phyloP scores from a whole-genome alignment of 2,113 vertebrate species.

The crab-eating macaque (Macaca fascicularis) region DNA sequence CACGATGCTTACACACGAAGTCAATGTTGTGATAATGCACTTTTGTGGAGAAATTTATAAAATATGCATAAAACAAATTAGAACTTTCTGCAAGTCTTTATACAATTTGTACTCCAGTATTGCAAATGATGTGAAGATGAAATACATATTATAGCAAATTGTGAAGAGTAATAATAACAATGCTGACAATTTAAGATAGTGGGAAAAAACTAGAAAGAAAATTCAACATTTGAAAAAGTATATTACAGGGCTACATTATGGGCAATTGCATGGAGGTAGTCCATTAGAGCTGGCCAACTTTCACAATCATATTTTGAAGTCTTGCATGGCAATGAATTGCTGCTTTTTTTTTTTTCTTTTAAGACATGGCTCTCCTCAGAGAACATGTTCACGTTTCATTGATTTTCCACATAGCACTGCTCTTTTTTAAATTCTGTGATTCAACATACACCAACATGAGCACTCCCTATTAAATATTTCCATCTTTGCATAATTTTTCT shows the following conservation, averaged over 20 bases:
- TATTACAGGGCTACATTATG: not conserved
- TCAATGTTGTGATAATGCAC: not conserved
- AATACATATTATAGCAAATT: not conserved
- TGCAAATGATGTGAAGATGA: not conserved
- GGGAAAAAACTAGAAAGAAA: not conserved
- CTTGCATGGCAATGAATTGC: not conserved
- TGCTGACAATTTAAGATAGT: not conserved
- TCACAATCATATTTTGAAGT: not conserved
- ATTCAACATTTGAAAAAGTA: not conserved
- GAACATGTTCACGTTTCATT: not conserved
- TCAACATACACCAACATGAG: not conserved
- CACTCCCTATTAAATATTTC: not conserved
- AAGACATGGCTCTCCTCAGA: not conserved
- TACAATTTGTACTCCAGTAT: not conserved
- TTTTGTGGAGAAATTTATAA: not conserved
- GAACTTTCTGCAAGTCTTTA: not conserved
- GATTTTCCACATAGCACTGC: not conserved
- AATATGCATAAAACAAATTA: not conserved
- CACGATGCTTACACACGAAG: not conserved
- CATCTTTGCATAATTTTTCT: not conserved
- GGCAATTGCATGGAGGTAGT: not conserved
- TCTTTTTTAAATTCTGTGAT: not conserved
- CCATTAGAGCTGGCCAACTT: not conserved
- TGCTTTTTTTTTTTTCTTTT: not conserved
- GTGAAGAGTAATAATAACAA: not conserved